These are phyloP conservation scores for Bombus waltoni DNA, from an alignment of 1,140 invertebrate genomes.

Conservation along the genomic window DNA sequence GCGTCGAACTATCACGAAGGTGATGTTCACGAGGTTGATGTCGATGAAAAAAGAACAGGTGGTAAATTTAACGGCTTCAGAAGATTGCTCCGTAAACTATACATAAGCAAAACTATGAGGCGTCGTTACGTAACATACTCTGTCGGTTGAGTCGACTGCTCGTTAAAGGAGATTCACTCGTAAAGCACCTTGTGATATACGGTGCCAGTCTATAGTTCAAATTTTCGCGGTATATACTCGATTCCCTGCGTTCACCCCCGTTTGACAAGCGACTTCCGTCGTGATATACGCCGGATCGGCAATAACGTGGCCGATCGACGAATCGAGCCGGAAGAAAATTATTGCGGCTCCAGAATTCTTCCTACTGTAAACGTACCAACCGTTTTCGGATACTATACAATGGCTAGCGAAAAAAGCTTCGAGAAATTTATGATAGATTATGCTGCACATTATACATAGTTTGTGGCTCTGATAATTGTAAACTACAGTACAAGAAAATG, in stretches of 20 bases:
- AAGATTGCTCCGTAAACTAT: conserved; percentile 12
- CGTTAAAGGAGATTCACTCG: conserved; percentile 18
- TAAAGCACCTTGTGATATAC: background rate
- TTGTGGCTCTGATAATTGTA: too few species aligned
- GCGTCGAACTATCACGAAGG: background rate
- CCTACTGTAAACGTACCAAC: background rate
- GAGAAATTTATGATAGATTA: background rate
- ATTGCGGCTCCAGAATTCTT: background rate
- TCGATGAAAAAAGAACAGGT: background rate
- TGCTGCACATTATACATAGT: background rate
- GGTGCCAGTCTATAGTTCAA: background rate
- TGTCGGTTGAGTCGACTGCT: background rate
- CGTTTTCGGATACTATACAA: background rate
- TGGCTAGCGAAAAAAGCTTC: background rate
- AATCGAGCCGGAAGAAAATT: background rate
- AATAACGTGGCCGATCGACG: background rate
- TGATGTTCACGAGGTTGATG: background rate
- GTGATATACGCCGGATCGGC: background rate
- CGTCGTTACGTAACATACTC: background rate
- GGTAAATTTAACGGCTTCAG: background rate
- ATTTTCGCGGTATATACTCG: conserved; percentile 4
- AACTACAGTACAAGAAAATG: too few species aligned
- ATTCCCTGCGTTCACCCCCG: background rate
- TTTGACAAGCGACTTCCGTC: background rate
- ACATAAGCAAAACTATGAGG: background rate